Percentiles rank a stretch among this genome's conserved stretches.
phyloP scores from a whole-genome alignment of 2,113 vertebrate species.

The Crotalus horridus region DNA sequence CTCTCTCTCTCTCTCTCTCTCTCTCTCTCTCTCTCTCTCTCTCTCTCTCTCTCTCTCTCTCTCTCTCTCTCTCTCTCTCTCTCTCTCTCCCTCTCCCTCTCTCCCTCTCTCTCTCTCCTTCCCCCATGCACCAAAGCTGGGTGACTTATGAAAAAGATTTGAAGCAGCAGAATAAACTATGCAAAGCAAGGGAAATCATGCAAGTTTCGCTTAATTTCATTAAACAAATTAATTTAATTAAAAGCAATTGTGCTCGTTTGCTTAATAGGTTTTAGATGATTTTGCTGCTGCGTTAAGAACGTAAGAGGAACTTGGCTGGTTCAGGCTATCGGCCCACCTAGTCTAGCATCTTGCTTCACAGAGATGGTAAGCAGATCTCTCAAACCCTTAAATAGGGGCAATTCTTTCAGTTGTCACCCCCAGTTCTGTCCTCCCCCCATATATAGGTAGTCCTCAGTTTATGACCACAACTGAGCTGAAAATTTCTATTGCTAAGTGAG shows the following conservation, averaged over 20 bases:
- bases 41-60: neutral
- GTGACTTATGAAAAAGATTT: neutral
- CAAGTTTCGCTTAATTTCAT: neutral
- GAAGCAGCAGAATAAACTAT: neutral
- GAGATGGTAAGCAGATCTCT: neutral
- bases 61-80: neutral
- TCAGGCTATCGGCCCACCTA: neutral
- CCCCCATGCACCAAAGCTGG: neutral
- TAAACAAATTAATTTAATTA: slow-evolving; percentile 23
- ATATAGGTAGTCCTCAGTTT: neutral
- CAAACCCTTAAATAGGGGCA: neutral
- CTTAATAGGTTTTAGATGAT: slow-evolving; percentile 19
- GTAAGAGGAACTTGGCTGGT: neutral
- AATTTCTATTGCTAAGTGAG: neutral
- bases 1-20: neutral
- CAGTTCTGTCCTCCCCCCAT: neutral
- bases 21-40: neutral
- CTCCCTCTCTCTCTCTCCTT: neutral
- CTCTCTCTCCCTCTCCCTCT: neutral
- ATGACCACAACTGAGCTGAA: neutral
- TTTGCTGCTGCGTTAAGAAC: neutral
- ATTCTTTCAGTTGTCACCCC: neutral
- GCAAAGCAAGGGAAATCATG: slow-evolving; percentile 2
- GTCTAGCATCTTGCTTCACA: neutral
- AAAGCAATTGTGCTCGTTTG: neutral